Conservation (phyloP, 1,140 invertebrate species). For the Pseudachorutes palmiensis region DNA sequence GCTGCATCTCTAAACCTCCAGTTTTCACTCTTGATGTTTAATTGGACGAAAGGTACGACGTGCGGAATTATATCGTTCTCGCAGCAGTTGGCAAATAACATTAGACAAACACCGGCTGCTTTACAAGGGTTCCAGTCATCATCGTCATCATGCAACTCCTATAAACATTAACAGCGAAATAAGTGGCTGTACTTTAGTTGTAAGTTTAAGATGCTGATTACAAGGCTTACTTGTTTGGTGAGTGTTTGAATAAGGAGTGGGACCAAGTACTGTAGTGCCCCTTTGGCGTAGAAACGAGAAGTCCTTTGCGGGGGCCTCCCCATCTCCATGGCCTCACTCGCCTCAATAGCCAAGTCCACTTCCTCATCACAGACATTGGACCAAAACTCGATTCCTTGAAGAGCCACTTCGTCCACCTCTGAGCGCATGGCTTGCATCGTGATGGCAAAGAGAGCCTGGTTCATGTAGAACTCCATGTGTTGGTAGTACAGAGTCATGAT, state of each 20-base stretch:
- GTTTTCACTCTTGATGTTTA: constrained; percentile 85
- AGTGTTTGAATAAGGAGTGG: constrained; percentile 89
- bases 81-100: constrained; percentile 93
- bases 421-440: constrained; percentile 98
- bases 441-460: constrained; percentile 93
- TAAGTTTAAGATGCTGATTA: neutral
- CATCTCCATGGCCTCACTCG: constrained; percentile 82
- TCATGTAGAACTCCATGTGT: constrained; percentile 99
- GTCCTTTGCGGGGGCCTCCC: constrained; percentile 82
- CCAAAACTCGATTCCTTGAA: constrained; percentile 99
- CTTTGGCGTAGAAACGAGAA: constrained; percentile 88
- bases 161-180: constrained; percentile 16
- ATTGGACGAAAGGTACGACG: constrained; percentile 85
- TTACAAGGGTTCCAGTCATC: constrained; percentile 99
- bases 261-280: constrained; percentile 88
- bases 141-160: constrained; percentile 84
- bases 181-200: neutral
- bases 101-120: constrained; percentile 97
- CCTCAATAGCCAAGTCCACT: constrained; percentile 90
- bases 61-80: constrained; percentile 93
- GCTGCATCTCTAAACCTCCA: constrained; percentile 96
- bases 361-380: constrained; percentile 99
- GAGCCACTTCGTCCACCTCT: constrained; percentile 85
- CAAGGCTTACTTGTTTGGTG: constrained; percentile 67
- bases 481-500: constrained; percentile 98